Evolutionary conservation across 2,797 vertebrate species (phyloP).

Genomic region (Acanthis flammea): DNA sequence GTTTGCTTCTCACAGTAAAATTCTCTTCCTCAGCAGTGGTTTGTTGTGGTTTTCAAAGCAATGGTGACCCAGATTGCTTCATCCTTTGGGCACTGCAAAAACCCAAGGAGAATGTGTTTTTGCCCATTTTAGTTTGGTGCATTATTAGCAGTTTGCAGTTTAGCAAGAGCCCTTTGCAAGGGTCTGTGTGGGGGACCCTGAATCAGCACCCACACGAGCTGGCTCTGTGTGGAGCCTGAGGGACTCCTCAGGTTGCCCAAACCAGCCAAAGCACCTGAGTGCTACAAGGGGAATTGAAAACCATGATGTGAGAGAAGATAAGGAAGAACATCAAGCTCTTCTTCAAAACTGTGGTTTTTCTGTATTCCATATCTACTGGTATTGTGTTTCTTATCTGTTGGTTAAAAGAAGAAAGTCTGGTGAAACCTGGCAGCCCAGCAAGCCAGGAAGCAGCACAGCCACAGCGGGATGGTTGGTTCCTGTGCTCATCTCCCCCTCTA

Average conservation of each 20-base stretch:
- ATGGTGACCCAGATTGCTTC: background rate
- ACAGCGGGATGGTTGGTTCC: fast-evolving
- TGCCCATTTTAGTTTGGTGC: background rate
- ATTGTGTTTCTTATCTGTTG: background rate
- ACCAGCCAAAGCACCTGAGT: background rate
- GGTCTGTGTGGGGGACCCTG: background rate
- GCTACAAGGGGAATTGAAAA: background rate
- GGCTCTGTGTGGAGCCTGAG: fast-evolving
- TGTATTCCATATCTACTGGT: background rate
- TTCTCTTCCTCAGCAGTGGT: background rate
- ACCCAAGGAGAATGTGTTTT: background rate
- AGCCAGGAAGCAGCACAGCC: background rate
- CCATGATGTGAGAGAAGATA: fast-evolving
- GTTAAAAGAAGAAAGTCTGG: background rate
- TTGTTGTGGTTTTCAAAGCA: conserved; percentile 7
- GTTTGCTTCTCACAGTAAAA: background rate
- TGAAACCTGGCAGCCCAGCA: background rate
- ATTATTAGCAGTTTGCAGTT: fast-evolving
- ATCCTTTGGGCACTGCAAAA: background rate
- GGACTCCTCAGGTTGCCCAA: background rate
- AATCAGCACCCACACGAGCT: fast-evolving
- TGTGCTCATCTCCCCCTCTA: background rate
- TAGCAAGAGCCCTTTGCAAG: background rate
- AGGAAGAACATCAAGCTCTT: background rate
- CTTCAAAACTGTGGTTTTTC: background rate